These are phyloP conservation scores for Lemur catta DNA, from an alignment of 2,797 vertebrate species.

Conservation along the genomic window DNA sequence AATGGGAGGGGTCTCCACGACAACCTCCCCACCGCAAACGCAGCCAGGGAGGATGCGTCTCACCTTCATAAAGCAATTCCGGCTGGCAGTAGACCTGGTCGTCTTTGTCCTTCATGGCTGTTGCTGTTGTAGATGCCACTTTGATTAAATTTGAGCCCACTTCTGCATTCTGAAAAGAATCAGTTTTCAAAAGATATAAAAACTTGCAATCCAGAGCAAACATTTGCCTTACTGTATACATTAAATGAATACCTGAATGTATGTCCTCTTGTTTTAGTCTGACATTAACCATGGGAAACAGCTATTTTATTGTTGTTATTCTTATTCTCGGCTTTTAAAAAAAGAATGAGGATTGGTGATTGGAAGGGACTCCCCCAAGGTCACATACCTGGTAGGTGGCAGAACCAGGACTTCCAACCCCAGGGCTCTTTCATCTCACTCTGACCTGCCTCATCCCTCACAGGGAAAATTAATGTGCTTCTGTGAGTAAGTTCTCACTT, in stretches of 20 bases:
- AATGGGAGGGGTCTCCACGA: rapidly evolving
- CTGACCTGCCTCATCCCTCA: not conserved
- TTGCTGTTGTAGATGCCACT: conserved; percentile 85
- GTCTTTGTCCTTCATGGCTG: conserved; percentile 87
- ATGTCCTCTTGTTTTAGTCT: not conserved
- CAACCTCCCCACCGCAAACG: not conserved
- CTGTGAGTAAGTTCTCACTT: not conserved
- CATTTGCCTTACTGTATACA: not conserved
- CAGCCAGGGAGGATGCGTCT: not conserved
- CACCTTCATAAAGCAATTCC: conserved; percentile 90
- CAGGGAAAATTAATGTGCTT: not conserved
- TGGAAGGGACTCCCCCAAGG: not conserved
- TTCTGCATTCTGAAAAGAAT: conserved; percentile 85
- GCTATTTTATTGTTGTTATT: not conserved
- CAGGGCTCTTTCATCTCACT: too few species aligned
- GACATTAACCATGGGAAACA: not conserved
- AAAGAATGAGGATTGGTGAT: not conserved
- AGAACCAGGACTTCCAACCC: not conserved
- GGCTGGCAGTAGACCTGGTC: conserved; percentile 88
- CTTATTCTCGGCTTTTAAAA: not conserved
- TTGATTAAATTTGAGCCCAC: conserved; percentile 88
- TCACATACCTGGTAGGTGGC: not conserved
- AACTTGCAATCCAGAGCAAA: not conserved
- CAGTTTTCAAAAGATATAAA: not conserved
- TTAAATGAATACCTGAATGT: not conserved